A percentile compares a stretch with the other conserved stretches of the same genome.
Evolutionary conservation across 2,888 invertebrate genomes (phyloP).

Genomic region (Cepaea hortensis): DNA sequence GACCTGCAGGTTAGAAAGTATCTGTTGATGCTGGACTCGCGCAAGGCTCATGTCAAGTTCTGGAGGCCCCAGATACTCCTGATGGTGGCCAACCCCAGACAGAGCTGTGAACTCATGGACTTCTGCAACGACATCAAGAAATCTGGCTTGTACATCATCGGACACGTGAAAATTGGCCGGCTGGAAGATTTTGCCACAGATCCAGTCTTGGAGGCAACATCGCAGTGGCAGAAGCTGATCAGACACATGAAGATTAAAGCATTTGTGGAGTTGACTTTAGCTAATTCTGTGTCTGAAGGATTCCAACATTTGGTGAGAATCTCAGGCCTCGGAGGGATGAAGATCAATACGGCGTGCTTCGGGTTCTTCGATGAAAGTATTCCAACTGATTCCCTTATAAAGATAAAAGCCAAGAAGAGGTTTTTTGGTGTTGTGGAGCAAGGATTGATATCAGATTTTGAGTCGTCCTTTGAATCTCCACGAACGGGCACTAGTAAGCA

Average conservation of each 20-base stretch:
- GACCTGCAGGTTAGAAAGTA: constrained; percentile 87
- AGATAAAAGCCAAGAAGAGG: constrained; percentile 52
- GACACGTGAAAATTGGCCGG: constrained; percentile 84
- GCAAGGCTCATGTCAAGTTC: constrained; percentile 98
- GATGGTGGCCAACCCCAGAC: constrained; percentile 92
- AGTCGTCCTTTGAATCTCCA: constrained; percentile 60
- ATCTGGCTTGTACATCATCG: constrained; percentile 88
- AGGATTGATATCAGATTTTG: constrained; percentile 53
- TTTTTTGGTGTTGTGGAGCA: constrained; percentile 60
- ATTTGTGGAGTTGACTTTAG: constrained; percentile 94
- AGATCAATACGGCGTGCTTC: constrained; percentile 94
- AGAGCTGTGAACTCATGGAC: constrained; percentile 92
- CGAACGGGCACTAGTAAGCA: constrained; percentile 56
- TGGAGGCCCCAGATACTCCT: constrained; percentile 98
- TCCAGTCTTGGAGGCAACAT: constrained; percentile 86
- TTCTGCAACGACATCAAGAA: constrained; percentile 99
- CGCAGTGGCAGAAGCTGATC: constrained; percentile 89
- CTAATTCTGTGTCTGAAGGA: constrained; percentile 89
- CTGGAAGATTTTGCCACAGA: constrained; percentile 80
- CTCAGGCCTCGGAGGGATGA: constrained; percentile 98
- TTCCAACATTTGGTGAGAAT: constrained; percentile 92
- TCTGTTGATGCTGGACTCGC: constrained; percentile 92
- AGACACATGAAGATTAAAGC: constrained; percentile 94
- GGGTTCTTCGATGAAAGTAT: constrained; percentile 90
- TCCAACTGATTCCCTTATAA: constrained; percentile 80